These are phyloP conservation scores for Epinotia demarniana DNA, from an alignment of 2,888 invertebrate genomes.

Conservation along the genomic window DNA sequence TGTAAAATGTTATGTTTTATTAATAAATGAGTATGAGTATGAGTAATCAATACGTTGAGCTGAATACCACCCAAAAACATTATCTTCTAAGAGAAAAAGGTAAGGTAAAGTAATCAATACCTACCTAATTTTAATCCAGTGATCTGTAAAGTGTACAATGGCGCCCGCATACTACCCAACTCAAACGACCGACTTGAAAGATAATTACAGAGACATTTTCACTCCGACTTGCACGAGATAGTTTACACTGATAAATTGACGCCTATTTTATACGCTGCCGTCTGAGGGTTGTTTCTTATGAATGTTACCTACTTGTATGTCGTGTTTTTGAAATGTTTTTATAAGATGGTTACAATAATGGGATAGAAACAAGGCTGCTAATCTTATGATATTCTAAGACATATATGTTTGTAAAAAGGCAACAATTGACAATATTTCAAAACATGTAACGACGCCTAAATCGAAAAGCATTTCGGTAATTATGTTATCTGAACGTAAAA, in stretches of 20 bases:
- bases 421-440: no score
- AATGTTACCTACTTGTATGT: neutral
- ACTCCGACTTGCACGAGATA: constrained; percentile 6
- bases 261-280: neutral
- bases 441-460: no score
- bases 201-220: constrained; percentile 30
- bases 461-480: no score
- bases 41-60: neutral
- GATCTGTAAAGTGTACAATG: constrained; percentile 15
- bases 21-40: no score
- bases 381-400: no score
- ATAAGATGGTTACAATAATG: neutral
- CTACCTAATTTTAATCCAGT: constrained; percentile 9
- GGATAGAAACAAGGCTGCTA: no score
- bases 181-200: constrained; percentile 22
- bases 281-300: neutral
- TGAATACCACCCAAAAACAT: neutral
- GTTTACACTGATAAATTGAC: constrained; percentile 1
- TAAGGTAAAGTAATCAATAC: neutral
- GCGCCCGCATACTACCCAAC: constrained; percentile 28
- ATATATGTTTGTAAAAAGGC: no score
- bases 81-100: neutral
- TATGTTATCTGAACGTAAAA: no score
- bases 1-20: no score
- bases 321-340: neutral